Conservation (phyloP, 2,888 invertebrate species). For the Luffia ferchaultella region DNA sequence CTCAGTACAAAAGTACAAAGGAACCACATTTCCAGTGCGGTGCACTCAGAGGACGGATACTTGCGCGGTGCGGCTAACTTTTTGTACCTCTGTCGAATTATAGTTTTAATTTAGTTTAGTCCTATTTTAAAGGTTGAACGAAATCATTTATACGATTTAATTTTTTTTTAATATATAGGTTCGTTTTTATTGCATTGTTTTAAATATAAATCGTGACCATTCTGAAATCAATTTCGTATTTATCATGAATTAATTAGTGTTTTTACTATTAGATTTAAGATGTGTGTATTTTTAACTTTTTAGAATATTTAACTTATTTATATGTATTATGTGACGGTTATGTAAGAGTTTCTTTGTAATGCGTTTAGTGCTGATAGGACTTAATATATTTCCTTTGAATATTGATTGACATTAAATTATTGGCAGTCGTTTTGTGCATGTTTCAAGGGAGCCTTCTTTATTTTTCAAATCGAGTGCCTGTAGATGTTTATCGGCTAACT, state of each 20-base stretch:
- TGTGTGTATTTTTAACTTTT: conserved; percentile 65
- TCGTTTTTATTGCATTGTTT: conserved; percentile 22
- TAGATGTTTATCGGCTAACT: conserved; percentile 5
- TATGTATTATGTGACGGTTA: conserved; percentile 61
- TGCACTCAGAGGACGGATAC: background rate
- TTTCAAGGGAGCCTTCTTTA: conserved; percentile 49
- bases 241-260: conserved; percentile 42
- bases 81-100: conserved; percentile 59
- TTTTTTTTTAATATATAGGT: background rate
- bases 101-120: conserved; percentile 37
- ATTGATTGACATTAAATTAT: conserved; percentile 49
- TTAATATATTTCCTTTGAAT: conserved; percentile 59
- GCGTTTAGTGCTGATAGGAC: conserved; percentile 47
- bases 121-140: conserved; percentile 15
- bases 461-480: conserved; percentile 53
- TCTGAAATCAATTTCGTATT: conserved; percentile 19
- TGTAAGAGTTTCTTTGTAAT: conserved; percentile 62
- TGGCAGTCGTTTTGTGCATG: conserved; percentile 51
- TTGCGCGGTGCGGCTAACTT: conserved; percentile 14
- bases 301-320: conserved; percentile 67
- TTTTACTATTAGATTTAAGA: conserved; percentile 61
- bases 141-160: background rate
- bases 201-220: conserved; percentile 24
- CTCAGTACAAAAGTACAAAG: conserved; percentile 62
- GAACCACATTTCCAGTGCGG: conserved; percentile 24